Evolutionary conservation across 2,113 vertebrate species (phyloP).

Genomic region (Nibea coibor): DNA sequence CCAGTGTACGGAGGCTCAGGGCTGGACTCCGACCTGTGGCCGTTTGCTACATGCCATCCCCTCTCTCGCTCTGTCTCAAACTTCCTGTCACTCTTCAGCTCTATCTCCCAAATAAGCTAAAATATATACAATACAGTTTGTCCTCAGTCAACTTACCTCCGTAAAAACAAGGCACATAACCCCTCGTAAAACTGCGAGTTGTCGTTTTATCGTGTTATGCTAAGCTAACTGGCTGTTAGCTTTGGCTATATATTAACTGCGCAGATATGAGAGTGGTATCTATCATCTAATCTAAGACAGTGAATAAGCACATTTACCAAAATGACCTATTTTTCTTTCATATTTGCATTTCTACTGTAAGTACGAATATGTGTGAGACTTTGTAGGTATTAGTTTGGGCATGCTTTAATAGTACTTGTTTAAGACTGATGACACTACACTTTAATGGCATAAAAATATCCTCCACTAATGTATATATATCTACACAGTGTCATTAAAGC

Average conservation of each 20-base stretch:
- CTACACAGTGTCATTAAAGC: constrained; percentile 33
- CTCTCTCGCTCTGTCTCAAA: no score
- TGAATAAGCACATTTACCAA: background rate
- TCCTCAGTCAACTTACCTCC: no score
- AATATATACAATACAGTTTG: no score
- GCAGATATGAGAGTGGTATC: background rate
- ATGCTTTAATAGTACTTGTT: background rate
- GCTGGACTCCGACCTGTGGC: no score
- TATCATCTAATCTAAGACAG: background rate
- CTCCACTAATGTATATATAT: constrained; percentile 55
- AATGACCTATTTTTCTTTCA: background rate
- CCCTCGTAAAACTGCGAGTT: background rate
- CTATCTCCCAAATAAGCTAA: no score
- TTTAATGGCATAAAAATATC: constrained; percentile 4
- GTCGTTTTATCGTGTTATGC: background rate
- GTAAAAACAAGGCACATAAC: no score
- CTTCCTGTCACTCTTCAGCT: no score
- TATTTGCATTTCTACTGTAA: background rate
- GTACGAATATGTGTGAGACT: background rate
- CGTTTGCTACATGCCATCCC: no score
- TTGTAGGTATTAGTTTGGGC: background rate
- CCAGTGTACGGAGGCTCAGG: no score
- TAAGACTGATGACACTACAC: constrained; percentile 6
- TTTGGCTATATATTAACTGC: no score
- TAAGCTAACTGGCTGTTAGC: background rate